Evolutionary conservation across 2,797 vertebrate genomes (phyloP).

Genomic region (Girardinus metallicus): DNA sequence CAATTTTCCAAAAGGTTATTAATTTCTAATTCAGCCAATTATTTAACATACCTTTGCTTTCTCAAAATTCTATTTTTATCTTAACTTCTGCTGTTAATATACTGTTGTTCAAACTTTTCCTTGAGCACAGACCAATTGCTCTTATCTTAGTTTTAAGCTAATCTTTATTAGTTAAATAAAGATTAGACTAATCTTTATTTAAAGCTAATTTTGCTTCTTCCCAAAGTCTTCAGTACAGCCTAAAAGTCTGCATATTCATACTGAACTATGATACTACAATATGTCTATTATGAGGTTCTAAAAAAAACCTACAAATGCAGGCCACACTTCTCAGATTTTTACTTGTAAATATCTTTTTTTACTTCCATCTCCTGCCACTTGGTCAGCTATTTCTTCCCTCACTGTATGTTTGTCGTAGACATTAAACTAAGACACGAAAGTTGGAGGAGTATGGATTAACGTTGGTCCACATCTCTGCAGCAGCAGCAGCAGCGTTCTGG

Average conservation of each 20-base stretch:
- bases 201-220: background rate
- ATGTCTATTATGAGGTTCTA: background rate
- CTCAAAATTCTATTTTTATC: background rate
- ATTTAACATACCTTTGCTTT: background rate
- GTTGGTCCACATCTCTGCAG: conserved; percentile 49
- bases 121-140: background rate
- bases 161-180: background rate
- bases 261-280: background rate
- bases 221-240: background rate
- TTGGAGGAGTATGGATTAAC: background rate
- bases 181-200: background rate
- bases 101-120: too few species aligned
- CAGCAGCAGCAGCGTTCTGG: conserved; percentile 53
- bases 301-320: background rate
- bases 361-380: background rate
- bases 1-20: background rate
- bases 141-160: background rate
- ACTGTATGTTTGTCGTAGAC: background rate
- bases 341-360: background rate
- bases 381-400: background rate
- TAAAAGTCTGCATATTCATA: background rate
- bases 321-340: background rate
- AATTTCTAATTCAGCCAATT: background rate
- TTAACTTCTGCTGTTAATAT: background rate
- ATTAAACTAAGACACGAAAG: background rate